Percentiles rank a stretch among this genome's conserved stretches.
These are phyloP conservation scores for Pristiophorus japonicus DNA, from an alignment of 2,113 vertebrate species.

Conservation along the genomic window DNA sequence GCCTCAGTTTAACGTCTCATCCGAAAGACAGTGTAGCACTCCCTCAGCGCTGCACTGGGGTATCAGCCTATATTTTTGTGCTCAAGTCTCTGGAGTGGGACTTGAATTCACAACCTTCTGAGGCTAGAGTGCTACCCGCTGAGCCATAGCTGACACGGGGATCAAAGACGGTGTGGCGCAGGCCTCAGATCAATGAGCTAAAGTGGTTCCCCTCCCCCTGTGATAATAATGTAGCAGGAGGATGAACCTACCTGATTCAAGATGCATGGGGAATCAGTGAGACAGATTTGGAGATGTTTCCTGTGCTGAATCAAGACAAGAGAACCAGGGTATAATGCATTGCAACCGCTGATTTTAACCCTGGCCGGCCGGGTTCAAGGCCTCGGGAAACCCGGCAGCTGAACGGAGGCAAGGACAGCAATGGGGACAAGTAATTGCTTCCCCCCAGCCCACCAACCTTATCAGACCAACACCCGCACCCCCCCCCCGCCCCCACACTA, in stretches of 20 bases:
- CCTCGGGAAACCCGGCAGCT: no score
- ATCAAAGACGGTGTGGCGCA: background rate
- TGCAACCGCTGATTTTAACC: background rate
- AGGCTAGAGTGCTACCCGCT: background rate
- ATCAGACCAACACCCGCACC: no score
- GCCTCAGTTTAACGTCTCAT: background rate
- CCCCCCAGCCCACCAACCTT: no score
- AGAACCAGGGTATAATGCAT: background rate
- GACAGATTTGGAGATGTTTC: background rate
- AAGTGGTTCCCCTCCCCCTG: background rate
- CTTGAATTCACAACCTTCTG: background rate
- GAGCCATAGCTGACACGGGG: background rate
- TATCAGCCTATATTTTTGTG: background rate
- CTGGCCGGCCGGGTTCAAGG: no score
- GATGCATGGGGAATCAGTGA: background rate
- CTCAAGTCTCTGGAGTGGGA: background rate
- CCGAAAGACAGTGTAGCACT: background rate
- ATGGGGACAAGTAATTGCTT: no score
- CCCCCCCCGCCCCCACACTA: no score
- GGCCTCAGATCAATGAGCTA: background rate
- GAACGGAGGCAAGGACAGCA: no score
- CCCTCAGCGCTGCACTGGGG: background rate
- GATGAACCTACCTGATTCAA: background rate
- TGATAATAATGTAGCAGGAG: background rate
- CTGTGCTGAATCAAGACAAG: background rate